A percentile compares a stretch with the other conserved stretches of the same genome.
These are phyloP conservation scores for Pelagia noctiluca DNA, from an alignment of 30 jellyfish, hydroid and myxozoan species.

Conservation along the genomic window DNA sequence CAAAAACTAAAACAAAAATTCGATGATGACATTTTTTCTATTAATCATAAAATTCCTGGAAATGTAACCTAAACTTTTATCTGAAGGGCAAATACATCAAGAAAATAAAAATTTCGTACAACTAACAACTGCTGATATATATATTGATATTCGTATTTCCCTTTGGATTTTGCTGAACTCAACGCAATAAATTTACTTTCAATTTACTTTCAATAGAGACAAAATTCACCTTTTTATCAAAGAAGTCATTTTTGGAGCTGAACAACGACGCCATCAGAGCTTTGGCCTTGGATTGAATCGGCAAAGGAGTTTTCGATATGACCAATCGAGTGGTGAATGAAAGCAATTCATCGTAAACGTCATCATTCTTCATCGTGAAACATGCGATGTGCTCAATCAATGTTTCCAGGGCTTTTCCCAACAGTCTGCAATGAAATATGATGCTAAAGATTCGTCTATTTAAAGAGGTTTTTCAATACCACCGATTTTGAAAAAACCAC, in stretches of 20 bases:
- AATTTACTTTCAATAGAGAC: background rate
- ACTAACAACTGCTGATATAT: background rate
- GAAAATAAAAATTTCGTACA: too few relatives aligned
- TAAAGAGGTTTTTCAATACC: too few relatives aligned
- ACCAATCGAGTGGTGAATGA: constrained; percentile 45
- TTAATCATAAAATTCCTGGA: too few relatives aligned
- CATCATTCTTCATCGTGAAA: constrained; percentile 39
- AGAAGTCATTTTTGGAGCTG: constrained; percentile 66
- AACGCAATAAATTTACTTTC: background rate
- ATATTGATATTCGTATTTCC: background rate
- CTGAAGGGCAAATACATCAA: too few relatives aligned
- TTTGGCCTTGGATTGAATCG: constrained; percentile 64
- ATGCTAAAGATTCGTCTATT: too few relatives aligned
- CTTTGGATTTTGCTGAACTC: background rate
- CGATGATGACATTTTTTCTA: too few relatives aligned
- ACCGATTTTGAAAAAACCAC: too few relatives aligned
- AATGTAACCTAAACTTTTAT: too few relatives aligned
- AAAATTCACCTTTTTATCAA: constrained; percentile 51
- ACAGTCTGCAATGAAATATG: constrained; percentile 19
- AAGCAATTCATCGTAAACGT: constrained; percentile 42
- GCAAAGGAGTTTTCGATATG: background rate
- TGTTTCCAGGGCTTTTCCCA: constrained; percentile 51
- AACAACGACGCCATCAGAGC: constrained; percentile 74
- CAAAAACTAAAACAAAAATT: too few relatives aligned
- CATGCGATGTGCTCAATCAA: constrained; percentile 40